phyloP scores from a whole-genome alignment of 92 coral and sea anemone species.

The Porites cylindrica region DNA sequence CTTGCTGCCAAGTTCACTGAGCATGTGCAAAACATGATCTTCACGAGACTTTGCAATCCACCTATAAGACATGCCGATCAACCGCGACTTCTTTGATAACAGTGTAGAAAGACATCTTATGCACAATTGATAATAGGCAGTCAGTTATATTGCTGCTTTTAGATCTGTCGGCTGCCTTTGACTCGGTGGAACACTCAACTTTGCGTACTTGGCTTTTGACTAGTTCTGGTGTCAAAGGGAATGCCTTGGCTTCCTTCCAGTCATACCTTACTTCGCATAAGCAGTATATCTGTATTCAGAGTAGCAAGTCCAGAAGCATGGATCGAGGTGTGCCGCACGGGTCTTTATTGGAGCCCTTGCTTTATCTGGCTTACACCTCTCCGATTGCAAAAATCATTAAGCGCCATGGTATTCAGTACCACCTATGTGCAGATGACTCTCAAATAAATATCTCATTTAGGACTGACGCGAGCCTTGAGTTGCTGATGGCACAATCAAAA shows the following conservation, averaged over 20 bases:
- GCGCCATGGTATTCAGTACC: neutral
- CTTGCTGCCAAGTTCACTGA: neutral
- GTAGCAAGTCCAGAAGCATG: neutral
- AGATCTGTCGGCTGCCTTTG: constrained; percentile 9
- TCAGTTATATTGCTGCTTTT: constrained; percentile 1
- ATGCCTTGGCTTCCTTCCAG: neutral
- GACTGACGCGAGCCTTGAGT: neutral
- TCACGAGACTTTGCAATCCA: constrained; percentile 39
- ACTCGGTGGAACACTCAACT: constrained; percentile 24
- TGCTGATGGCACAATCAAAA: neutral
- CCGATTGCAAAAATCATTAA: neutral
- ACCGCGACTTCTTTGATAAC: constrained; percentile 44
- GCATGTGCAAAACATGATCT: neutral
- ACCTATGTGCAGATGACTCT: neutral
- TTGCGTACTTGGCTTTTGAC: constrained; percentile 22
- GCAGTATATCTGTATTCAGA: neutral
- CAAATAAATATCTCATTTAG: constrained; percentile 7
- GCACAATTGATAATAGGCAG: neutral
- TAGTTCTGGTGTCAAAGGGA: constrained; percentile 6
- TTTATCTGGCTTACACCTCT: neutral
- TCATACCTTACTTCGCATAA: constrained; percentile 18
- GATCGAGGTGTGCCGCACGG: neutral
- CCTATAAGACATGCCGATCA: constrained; percentile 39
- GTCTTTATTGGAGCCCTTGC: neutral
- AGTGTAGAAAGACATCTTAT: constrained; percentile 30